Evolutionary conservation across 2,797 vertebrate genomes (phyloP), one percentile per base, ranked within the genome.

Genomic region (Falco cherrug): DNA sequence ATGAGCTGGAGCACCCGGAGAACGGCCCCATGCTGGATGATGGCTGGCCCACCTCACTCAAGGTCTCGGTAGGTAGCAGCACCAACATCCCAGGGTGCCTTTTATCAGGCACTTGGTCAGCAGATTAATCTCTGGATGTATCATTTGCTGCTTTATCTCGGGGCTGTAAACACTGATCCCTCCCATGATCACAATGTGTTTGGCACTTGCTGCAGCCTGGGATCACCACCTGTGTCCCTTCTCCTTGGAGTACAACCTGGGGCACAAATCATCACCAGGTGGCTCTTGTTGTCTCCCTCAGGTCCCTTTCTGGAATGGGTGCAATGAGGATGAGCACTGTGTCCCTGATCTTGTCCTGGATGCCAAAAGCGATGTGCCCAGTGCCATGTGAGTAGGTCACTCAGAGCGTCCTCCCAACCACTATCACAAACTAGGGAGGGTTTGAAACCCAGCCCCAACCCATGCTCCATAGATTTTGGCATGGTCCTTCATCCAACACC

Each of bases 221-320:
- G 7, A 5, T 37, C 51, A 6, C 70, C 1, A 0, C 33, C 22
- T 1, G 0, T 45, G 71, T 60, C 71, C 14, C 19, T 63, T 50
- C 60, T 63, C 39, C 35, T 20, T 18, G 88, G 88, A 64, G 43
- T 7, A 47, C 4, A 17, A 11, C 21, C 18, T 25, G 37, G 9
- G 29, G 14, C 29, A 10, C 21, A 8, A 7, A 31, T 10, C 0
- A 0, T 53, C 86, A 24, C 56, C 0, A 0, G 51, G 39, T 25
- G 11, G 39, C 25, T 71, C 43, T 41, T 37, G 1, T 16, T 54
- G 71, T 77, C 71, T n/a, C 64, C 75, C 73, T 16, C 61, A 99
- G 99, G 98, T 99, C 68, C 99, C 99, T 25, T 99, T 99, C 98
- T 99, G 99, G 99, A 99, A 99, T 0, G 99, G 99, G 29, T 99